A percentile compares a stretch with the other conserved stretches of the same genome.
phyloP scores from a whole-genome alignment of 1,140 invertebrate genomes.

The Zaprionus ornatus region DNA sequence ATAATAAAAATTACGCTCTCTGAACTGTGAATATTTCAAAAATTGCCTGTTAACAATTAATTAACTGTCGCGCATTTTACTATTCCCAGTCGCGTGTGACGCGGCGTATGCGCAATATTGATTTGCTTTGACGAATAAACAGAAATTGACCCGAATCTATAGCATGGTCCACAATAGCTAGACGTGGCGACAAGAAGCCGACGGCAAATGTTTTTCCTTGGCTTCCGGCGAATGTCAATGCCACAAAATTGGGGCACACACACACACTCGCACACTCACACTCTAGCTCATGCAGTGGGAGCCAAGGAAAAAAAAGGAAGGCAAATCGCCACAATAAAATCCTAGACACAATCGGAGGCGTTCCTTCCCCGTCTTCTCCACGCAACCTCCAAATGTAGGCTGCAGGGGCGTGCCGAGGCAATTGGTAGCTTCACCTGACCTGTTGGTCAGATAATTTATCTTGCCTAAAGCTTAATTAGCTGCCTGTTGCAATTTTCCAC shows the following conservation, averaged over 20 bases:
- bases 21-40: not conserved
- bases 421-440: slow-evolving; percentile 55
- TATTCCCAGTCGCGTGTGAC: not conserved
- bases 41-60: not conserved
- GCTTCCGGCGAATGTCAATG: slow-evolving; percentile 79
- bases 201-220: slow-evolving; percentile 76
- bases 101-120: slow-evolving; percentile 38
- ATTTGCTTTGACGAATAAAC: slow-evolving; percentile 20
- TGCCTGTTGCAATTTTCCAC: slow-evolving; percentile 66
- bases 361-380: too few species aligned
- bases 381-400: too few species aligned
- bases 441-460: slow-evolving; percentile 66
- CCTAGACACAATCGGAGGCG: slow-evolving; percentile 7
- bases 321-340: slow-evolving; percentile 49
- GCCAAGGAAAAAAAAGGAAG: slow-evolving; percentile 20
- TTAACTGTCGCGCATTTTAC: not conserved
- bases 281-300: not conserved
- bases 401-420: slow-evolving; percentile 4
- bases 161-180: slow-evolving; percentile 54
- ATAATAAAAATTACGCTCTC: too few species aligned
- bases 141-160: slow-evolving; percentile 34
- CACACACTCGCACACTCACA: slow-evolving; percentile 29
- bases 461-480: slow-evolving; percentile 66
- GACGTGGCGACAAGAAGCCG: slow-evolving; percentile 64
- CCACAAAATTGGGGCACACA: slow-evolving; percentile 70